Evolutionary conservation across 53 echinoderm and acorn worm genomes (phyloP).

Genomic region (Patiria pectinifera): DNA sequence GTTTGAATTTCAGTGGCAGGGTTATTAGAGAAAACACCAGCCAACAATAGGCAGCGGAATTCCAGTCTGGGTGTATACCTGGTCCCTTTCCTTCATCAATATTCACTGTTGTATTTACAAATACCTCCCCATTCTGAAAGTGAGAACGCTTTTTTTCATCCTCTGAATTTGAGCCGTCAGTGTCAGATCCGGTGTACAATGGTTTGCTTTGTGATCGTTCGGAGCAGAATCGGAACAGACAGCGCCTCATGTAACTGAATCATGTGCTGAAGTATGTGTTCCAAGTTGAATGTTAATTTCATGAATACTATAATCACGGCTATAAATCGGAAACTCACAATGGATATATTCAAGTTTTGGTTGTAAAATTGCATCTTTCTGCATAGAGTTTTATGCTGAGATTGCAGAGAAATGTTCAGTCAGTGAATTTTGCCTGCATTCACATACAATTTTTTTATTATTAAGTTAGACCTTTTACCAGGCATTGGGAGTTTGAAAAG

Average conservation of each 20-base stretch:
- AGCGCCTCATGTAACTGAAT: background rate
- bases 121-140: background rate
- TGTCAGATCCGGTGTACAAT: constrained; percentile 4
- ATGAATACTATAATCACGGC: background rate
- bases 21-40: background rate
- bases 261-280: background rate
- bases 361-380: too few relatives aligned
- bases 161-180: constrained; percentile 10
- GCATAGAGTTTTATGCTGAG: too few relatives aligned
- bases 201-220: constrained; percentile 10
- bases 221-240: background rate
- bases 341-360: background rate
- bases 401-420: too few relatives aligned
- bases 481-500: too few relatives aligned
- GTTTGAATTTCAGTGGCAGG: constrained; percentile 20
- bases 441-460: too few relatives aligned
- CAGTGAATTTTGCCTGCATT: too few relatives aligned
- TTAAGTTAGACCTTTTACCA: too few relatives aligned
- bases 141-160: background rate
- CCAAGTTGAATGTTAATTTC: constrained; percentile 31
- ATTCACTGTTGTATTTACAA: background rate
- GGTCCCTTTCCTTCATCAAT: background rate
- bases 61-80: background rate
- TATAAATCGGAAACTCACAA: too few relatives aligned
- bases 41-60: constrained; percentile 21